Evolutionary conservation across 2,888 invertebrate genomes (phyloP).

Genomic region (Heliconius sara): DNA sequence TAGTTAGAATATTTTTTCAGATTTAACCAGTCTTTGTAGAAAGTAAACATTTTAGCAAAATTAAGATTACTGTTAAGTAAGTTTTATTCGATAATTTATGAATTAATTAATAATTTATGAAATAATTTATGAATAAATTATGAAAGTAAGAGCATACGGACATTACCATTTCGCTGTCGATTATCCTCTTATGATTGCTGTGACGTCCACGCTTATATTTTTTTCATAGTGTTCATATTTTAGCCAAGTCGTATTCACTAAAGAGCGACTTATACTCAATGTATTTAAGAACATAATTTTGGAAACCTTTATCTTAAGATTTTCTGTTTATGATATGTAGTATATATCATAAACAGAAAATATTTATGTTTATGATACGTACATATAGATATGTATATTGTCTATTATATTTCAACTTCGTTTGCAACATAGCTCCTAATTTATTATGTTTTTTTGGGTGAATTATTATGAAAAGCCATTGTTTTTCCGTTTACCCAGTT

Average conservation of each 20-base stretch:
- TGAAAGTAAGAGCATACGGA: too few relatives aligned
- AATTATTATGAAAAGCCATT: conserved; percentile 25
- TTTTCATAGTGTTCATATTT: too few relatives aligned
- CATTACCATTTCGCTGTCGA: conserved; percentile 33
- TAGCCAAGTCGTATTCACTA: too few relatives aligned
- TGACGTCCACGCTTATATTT: too few relatives aligned
- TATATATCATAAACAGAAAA: too few relatives aligned
- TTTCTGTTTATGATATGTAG: too few relatives aligned
- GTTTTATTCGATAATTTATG: conserved; percentile 41
- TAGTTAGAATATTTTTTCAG: conserved; percentile 33
- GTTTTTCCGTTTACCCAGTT: conserved; percentile 23
- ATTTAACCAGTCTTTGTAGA: conserved; percentile 45
- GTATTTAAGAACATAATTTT: too few relatives aligned
- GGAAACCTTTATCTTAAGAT: too few relatives aligned
- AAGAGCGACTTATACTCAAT: too few relatives aligned
- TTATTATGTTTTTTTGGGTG: conserved; percentile 17
- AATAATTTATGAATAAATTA: too few relatives aligned
- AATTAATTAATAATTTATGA: conserved; percentile 40
- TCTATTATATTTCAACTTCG: conserved; percentile 26
- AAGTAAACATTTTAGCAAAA: conserved; percentile 42
- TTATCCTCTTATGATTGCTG: conserved; percentile 31
- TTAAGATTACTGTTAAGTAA: conserved; percentile 43
- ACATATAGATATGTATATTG: conserved; percentile 7
- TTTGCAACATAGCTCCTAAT: conserved; percentile 8
- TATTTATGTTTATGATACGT: too few relatives aligned